Evolutionary conservation across 2,113 vertebrate genomes (phyloP), one percentile per base, ranked within the genome.

Genomic region (Oriolus oriolus): DNA sequence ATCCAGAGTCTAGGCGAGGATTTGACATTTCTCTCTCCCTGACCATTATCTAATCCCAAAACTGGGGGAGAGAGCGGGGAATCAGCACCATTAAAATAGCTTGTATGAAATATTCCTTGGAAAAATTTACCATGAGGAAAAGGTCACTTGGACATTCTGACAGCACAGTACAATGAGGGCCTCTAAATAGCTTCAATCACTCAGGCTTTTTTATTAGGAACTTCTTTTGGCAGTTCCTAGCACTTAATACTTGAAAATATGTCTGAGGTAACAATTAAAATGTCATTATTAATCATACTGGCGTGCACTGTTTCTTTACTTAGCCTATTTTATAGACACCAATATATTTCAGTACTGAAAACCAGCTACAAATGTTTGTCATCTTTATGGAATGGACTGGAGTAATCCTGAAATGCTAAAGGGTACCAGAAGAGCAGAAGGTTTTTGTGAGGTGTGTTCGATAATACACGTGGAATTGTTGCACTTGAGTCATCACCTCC

Each of bases 101-200:
- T 60, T 42, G 24, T 30, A 26, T 53, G 28, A 84, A 92, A 59
- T 41, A 22, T 78, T 65, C 64, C 66, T 66, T 70, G 71, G 49
- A 56, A 47, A 94, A 88, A 86, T 84, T 54, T 90, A 83, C 90
- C n/a, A 4, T 7, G 37, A 53, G 86, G 93, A 91, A 94, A 97
- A 94, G 87, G 95, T 95, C 96, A 90, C 59, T 8, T 84, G 79
- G 64, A 90, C 82, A 71, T 93, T 96, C 95, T 96, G 95, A 94
- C 93, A 95, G 87, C 59, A 20, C 7, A 8, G 54, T 80, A 61
- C 59, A 95, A 85, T 66, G 63, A 93, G 56, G 39, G 78, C 39
- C 53, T 77, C 87, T 59, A 77, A 91, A 77, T 21, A 59, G 27
- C 68, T 87, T 92, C 70, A 77, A 59, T 95, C 71, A 63, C 41